Conservation (phyloP, 2,888 invertebrate species). For the Molorchus minor region DNA sequence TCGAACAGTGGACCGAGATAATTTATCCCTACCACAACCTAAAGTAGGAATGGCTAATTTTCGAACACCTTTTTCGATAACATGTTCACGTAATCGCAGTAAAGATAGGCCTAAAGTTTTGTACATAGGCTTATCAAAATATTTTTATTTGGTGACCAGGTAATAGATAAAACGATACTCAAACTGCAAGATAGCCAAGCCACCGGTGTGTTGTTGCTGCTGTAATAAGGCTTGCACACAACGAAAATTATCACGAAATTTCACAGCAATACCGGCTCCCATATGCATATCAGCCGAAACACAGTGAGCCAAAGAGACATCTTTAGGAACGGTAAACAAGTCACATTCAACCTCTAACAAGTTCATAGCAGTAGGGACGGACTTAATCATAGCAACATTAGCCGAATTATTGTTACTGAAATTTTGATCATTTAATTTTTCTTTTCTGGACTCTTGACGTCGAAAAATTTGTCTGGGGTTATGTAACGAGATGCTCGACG, state of each 20-base stretch:
- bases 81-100: neutral
- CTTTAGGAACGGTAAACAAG: neutral
- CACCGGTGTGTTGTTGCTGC: neutral
- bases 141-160: neutral
- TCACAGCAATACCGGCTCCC: neutral
- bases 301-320: neutral
- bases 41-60: neutral
- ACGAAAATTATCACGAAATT: neutral
- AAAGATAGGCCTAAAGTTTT: neutral
- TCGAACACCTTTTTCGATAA: neutral
- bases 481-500: neutral
- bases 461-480: neutral
- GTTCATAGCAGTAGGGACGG: neutral
- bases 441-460: no score
- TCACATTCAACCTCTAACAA: neutral
- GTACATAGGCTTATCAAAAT: neutral
- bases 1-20: neutral
- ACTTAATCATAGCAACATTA: no score
- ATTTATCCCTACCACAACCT: neutral
- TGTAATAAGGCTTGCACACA: neutral
- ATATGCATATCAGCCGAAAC: neutral
- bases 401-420: neutral
- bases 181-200: neutral
- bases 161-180: constrained; percentile 1
- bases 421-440: no score